phyloP scores from a whole-genome alignment of 2,797 vertebrate genomes.

The Alauda arvensis region DNA sequence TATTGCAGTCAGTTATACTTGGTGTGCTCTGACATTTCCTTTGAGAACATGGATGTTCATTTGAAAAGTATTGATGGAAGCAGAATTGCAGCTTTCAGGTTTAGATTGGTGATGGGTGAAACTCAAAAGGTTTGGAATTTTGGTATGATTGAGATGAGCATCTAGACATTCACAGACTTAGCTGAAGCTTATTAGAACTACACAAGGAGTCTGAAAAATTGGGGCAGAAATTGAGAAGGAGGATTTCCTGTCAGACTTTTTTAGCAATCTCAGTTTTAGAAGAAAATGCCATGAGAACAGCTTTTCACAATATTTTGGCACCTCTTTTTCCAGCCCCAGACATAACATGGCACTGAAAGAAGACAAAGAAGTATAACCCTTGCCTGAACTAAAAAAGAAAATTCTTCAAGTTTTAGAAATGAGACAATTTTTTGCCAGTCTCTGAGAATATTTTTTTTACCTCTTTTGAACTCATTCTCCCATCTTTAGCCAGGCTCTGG shows the following conservation, averaged over 20 bases:
- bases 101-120: not conserved
- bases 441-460: not conserved
- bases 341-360: constrained; percentile 14
- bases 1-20: not conserved
- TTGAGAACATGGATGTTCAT: not conserved
- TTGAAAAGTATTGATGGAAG: not conserved
- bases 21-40: constrained; percentile 20
- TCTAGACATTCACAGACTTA: not conserved
- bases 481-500: not conserved
- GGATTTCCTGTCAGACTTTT: constrained; percentile 27
- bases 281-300: constrained; percentile 28
- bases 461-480: not conserved
- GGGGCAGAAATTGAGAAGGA: constrained; percentile 5
- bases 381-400: not conserved
- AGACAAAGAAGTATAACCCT: not conserved
- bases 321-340: not conserved
- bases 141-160: not conserved
- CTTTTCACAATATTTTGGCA: constrained; percentile 45
- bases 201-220: not conserved
- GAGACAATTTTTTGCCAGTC: not conserved
- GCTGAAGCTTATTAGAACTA: constrained; percentile 1
- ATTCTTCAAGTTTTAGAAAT: not conserved
- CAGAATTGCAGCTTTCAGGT: not conserved
- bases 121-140: not conserved
- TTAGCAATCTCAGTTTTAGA: not conserved